Conservation (phyloP, 2,888 invertebrate species). For the Sesamia inferens region DNA sequence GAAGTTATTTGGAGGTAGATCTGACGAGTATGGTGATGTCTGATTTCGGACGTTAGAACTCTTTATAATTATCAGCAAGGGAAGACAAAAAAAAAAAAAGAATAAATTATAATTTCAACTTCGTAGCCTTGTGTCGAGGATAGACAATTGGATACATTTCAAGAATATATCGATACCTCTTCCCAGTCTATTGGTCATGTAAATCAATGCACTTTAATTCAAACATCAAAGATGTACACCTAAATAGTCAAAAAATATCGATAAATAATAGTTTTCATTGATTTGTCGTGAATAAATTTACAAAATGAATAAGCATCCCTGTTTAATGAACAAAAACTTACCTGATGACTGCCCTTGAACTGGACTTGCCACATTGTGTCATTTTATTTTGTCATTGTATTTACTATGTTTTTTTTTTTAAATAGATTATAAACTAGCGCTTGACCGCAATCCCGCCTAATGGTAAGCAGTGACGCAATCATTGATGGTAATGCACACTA, state of each 20-base stretch:
- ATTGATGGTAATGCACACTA: too few relatives aligned
- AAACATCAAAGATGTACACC: background rate
- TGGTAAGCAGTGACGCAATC: too few relatives aligned
- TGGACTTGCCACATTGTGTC: background rate
- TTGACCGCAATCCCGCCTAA: too few relatives aligned
- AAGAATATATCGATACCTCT: background rate
- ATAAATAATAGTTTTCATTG: background rate
- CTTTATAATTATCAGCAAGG: background rate
- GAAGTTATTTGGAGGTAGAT: background rate
- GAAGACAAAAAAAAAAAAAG: too few relatives aligned
- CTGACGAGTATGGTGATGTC: background rate
- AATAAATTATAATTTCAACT: background rate
- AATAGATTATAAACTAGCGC: too few relatives aligned
- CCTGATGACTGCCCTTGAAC: background rate
- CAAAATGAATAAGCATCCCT: too few relatives aligned
- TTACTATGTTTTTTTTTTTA: too few relatives aligned
- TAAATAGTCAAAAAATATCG: background rate
- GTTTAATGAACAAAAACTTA: background rate
- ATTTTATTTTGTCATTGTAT: conserved; percentile 10
- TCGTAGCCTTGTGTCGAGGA: background rate
- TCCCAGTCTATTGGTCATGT: background rate
- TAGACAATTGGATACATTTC: background rate
- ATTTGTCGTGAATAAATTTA: too few relatives aligned
- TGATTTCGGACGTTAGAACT: background rate
- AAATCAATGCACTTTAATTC: background rate